Evolutionary conservation across 2,113 vertebrate genomes (phyloP).

Genomic region (Ardeotis arabs): DNA sequence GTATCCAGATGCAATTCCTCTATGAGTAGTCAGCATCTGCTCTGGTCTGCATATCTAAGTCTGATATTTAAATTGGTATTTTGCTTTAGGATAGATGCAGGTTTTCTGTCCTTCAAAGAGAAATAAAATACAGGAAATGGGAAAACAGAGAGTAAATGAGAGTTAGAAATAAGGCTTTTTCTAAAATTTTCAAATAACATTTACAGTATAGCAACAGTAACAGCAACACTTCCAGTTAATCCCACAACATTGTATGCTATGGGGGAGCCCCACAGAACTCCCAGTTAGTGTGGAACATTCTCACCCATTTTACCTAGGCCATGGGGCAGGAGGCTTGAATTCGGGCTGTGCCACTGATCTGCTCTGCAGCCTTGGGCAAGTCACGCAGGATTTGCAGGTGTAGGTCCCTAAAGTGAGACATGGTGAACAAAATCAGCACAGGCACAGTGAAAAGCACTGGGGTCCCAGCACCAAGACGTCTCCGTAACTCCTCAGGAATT

Average conservation of each 20-base stretch:
- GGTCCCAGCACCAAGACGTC: rapidly evolving
- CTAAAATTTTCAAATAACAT: neutral
- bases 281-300: neutral
- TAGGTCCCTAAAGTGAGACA: neutral
- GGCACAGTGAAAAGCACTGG: neutral
- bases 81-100: neutral
- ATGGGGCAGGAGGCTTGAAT: neutral
- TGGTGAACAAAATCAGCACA: neutral
- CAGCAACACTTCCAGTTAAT: neutral
- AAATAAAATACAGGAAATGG: neutral
- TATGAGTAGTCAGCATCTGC: neutral
- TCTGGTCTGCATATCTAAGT: neutral
- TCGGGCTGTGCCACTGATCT: neutral
- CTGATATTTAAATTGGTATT: neutral
- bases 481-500: neutral
- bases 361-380: neutral
- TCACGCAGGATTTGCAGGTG: neutral
- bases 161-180: neutral
- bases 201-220: neutral
- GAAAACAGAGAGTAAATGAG: neutral
- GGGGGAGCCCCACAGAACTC: neutral
- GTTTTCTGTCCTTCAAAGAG: neutral
- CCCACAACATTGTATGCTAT: rapidly evolving
- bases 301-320: neutral
- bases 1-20: neutral